phyloP scores from a whole-genome alignment of 2,113 vertebrate genomes.

The Onychostruthus taczanowskii region DNA sequence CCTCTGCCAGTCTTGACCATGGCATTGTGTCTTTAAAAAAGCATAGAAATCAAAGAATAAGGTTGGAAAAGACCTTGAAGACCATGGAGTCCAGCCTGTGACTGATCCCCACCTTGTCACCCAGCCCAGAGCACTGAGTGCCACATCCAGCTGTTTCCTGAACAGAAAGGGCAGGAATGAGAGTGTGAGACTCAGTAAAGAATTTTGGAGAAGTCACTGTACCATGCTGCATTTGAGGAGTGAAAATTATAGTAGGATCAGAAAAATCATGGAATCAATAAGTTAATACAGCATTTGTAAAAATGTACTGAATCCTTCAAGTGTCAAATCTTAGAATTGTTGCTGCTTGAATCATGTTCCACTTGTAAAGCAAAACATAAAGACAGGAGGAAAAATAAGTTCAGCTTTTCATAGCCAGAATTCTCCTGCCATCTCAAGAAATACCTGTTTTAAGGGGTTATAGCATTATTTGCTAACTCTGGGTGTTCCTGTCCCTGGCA shows the following conservation, averaged over 20 bases:
- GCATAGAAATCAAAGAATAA: background rate
- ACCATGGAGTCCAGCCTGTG: background rate
- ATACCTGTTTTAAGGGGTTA: background rate
- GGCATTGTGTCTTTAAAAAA: background rate
- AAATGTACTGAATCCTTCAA: constrained; percentile 17
- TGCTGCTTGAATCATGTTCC: constrained; percentile 14
- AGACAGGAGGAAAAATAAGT: background rate
- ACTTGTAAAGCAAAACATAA: background rate
- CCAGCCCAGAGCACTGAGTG: background rate
- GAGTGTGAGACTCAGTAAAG: background rate
- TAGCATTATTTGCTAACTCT: background rate
- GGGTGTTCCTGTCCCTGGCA: background rate
- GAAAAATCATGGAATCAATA: background rate
- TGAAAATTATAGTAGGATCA: background rate
- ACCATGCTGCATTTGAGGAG: background rate
- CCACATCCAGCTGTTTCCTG: background rate
- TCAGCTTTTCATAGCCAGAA: background rate
- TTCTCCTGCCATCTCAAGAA: background rate
- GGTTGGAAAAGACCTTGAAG: background rate
- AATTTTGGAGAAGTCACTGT: background rate
- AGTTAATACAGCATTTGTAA: background rate
- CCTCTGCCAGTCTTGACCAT: background rate
- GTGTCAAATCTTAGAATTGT: background rate
- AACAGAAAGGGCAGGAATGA: background rate
- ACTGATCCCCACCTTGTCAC: background rate